Evolutionary conservation across 2,797 vertebrate species (phyloP), one percentile per base, ranked within the genome.

Genomic region (Adrianichthys oophorus): DNA sequence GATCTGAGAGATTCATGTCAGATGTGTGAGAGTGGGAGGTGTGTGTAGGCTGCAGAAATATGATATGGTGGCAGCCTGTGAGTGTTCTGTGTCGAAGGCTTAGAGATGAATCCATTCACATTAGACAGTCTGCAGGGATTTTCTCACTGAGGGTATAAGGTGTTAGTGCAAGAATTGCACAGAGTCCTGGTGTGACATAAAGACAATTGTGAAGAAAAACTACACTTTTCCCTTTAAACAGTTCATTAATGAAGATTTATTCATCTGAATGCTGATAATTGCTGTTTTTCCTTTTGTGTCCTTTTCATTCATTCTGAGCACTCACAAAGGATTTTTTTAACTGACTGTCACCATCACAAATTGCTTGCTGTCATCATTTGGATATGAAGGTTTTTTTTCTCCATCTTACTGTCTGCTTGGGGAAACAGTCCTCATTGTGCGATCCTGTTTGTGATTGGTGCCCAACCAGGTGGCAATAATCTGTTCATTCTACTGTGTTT

Each of bases 401-500:
- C 16, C 7, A 24, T 62, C 50, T 40, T 68, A 54, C 47, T 52
- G 29, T 57, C 59, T 56, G 56, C 55, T 72, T 60, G 63, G 60
- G 61, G 71, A 47, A 65, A 19, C 52, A 40, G 72, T 60, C 60
- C 59, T 68, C 66, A 64, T 80, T 84, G 80, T 86, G 32, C 10
- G 87, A 62, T 91, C 76, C 81, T 64, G 70, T 68, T 70, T 73
- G 87, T 91, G 65, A 85, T 76, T n/a, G 82, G 80, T 90, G 80
- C 80, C 84, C 89, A 81, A 88, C 84, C 90, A 87, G 83, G 89
- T 88, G 89, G 90, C 80, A 88, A 92, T 93, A 94, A 95, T 92
- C 86, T 86, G 80, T 74, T 90, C 87, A 92, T 94, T 95, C 92
- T 92, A 80, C 80, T 78, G 83, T 78, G 29, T 92, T 95, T 95